Conservation (phyloP, 2,888 invertebrate genomes). For the Hipparchia sbordonii region DNA sequence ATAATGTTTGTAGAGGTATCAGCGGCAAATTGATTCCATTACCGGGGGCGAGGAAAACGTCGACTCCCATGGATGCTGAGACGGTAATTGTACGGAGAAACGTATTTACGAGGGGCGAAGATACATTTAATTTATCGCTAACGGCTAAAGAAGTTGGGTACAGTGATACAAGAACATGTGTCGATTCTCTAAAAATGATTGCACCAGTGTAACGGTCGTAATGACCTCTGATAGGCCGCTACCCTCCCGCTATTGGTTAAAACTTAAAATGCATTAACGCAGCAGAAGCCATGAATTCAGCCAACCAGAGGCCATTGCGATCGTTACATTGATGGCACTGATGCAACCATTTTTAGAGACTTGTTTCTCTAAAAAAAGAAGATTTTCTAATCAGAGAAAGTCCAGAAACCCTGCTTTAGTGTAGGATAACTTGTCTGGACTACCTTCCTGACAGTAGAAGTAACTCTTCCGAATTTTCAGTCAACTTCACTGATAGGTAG, state of each 20-base stretch:
- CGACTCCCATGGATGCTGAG: not conserved
- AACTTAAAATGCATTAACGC: not conserved
- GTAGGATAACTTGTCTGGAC: too few species aligned
- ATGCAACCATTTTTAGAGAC: too few species aligned
- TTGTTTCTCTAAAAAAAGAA: not conserved
- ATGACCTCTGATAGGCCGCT: too few species aligned
- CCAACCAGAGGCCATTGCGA: too few species aligned
- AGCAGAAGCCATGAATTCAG: not conserved
- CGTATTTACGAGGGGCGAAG: not conserved
- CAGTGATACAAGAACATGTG: too few species aligned
- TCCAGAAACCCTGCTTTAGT: too few species aligned
- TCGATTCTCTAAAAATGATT: too few species aligned
- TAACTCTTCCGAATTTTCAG: not conserved
- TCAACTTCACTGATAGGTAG: not conserved
- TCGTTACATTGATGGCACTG: too few species aligned
- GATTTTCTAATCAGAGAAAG: not conserved
- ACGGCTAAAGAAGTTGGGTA: too few species aligned
- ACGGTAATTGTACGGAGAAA: not conserved
- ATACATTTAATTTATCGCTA: not conserved
- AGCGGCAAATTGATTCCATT: constrained; percentile 14
- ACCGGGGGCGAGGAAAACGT: constrained; percentile 1
- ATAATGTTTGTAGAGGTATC: constrained; percentile 7
- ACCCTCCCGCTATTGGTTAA: too few species aligned
- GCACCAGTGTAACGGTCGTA: too few species aligned
- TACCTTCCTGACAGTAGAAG: too few species aligned